These are phyloP conservation scores for Oryctes rhinoceros DNA, from an alignment of 1,140 invertebrate genomes.

Conservation along the genomic window DNA sequence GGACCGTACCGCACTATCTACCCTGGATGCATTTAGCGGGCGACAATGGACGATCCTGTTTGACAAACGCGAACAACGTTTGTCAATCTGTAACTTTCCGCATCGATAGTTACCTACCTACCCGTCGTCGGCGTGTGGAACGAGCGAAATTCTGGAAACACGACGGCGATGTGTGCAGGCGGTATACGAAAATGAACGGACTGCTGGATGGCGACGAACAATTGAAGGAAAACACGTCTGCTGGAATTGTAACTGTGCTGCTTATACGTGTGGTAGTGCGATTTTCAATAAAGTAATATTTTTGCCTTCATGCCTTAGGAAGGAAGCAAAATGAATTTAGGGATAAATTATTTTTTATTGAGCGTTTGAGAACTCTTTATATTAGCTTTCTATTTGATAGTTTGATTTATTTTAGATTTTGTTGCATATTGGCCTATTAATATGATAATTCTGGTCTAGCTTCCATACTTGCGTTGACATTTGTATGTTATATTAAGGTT, in stretches of 20 bases:
- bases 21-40: constrained; percentile 43
- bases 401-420: too few species aligned
- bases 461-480: too few species aligned
- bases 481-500: too few species aligned
- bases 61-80: constrained; percentile 55
- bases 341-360: too few species aligned
- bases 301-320: too few species aligned
- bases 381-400: too few species aligned
- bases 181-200: not conserved
- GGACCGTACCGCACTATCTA: not conserved
- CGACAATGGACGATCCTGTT: constrained; percentile 51
- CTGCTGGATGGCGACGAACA: constrained; percentile 15
- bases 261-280: not conserved
- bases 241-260: not conserved
- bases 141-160: constrained; percentile 47
- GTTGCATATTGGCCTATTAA: too few species aligned
- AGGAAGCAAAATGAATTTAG: too few species aligned
- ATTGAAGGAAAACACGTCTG: constrained; percentile 16
- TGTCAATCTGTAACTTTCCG: constrained; percentile 57
- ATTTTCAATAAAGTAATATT: too few species aligned
- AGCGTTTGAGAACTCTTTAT: too few species aligned
- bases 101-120: constrained; percentile 52
- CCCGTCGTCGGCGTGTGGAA: not conserved
- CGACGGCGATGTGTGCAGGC: constrained; percentile 9
- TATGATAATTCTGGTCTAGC: too few species aligned